Base-by-base conservation (phyloP, 2,113 vertebrate species). In the Pteruthius melanotis region DNA sequence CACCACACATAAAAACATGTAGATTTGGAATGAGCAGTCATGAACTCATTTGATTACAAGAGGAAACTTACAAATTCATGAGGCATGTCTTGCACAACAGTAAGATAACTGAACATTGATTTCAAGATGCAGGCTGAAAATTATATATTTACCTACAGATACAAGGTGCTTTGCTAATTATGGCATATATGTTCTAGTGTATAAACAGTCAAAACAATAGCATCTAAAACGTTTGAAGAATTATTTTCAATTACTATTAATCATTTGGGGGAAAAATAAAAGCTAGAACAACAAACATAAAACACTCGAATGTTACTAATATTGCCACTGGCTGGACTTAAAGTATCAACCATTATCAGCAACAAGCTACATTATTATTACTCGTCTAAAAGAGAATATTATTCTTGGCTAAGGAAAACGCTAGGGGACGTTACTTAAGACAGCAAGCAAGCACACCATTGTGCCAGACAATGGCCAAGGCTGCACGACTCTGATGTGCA, bases 401-500 rank as follows among this genome's bases (percentile, higher is more conserved):
- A 37, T 76, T 87, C 56, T 85, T 42, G 39, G 57, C 28, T 66
- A 52, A 52, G 50, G 54, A 54, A 66, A 90, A 49, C 20, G 22
- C 40, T 28, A 42, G 66, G 49, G 65, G 90, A 66, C 37, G 13
- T 54, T 61, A 49, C 72, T 76, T 64, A 37, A 93, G 86, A 89
- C 75, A 91, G 72, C 35, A 50, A 87, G 76, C 83, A 77, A 90
- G 80, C 65, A 88, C 44, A 82, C 52, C 82, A 86, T 82, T 83
- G 76, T 87, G 88, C 85, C 80, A 95, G 95, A 97, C 96, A 97
- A 94, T 65, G 76, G 90, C 87, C 86, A 94, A 60, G 68, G 24
- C 84, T 33, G 80, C 68, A 89, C 27, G 60, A 74, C 66, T 64
- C 78, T 70, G 37, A 75, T 59, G 84, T 53, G 70, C 5, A 13